Evolutionary conservation across 2,113 vertebrate species (phyloP), one percentile per base, ranked within the genome.

Genomic region (Solenodon paradoxus): DNA sequence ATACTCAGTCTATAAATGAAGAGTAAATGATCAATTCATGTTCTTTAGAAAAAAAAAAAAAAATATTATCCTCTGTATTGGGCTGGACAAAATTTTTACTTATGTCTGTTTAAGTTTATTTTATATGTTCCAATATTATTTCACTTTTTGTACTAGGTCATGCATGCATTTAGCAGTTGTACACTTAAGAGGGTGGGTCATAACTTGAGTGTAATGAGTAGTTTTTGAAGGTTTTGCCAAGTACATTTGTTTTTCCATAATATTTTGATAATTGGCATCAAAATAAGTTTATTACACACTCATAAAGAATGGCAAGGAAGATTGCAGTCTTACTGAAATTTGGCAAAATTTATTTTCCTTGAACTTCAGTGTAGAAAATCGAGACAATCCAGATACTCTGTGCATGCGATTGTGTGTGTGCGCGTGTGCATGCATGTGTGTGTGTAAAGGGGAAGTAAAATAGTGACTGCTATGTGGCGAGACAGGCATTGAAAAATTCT

Each of bases 101-200:
- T 75, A 24, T 66, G 28, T 71, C 69, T 87, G 7, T 95, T 94
- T 45, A 61, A 66, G 11, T 88, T 96, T 92, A 61, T 93, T 88
- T 16, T 22, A 13, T 51, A 49, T 95, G 49, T 57, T 96, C 7
- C 0, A 81, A 30, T 92, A 22, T n/a, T 97, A 78, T 97, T 94
- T 95, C 93, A 4, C 1, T 88, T 95, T 95, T 85, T 77, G 24
- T 69, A 66, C 72, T 98, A 96, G 96, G 51, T 97, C 85, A 95
- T 97, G 26, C 85, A 84, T 97, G 1, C 74, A 6, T 81, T 97
- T 96, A 97, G 90, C 96, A 86, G 88, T 61, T 92, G 2, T 35
- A 79, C 38, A 84, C 38, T 96, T 96, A 88, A 97, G 77, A 96
- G 97, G 93, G 95, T 91, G 96, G 95, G 66, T 95, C 63, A 40